Base-by-base conservation (phyloP, 2,797 vertebrate genomes). In the Pygocentrus nattereri region DNA sequence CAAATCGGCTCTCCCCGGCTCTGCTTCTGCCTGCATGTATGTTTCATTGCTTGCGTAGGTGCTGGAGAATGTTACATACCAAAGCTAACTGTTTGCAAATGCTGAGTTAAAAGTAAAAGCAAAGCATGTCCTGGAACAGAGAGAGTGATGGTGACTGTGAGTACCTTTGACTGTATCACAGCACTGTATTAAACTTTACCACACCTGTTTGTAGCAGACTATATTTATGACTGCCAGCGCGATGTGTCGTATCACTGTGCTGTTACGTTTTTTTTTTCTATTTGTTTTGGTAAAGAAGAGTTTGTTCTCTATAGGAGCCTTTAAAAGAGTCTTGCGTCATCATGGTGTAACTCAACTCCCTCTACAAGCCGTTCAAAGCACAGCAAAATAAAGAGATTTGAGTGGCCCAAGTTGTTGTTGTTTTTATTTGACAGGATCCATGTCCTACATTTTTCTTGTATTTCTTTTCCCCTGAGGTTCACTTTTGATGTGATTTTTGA, bases 21-120 rank as follows among this genome's bases (percentile, higher is more conserved):
- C 79, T 85, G 84, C 88, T 88, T 90, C 86, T 82, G 49, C 73
- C 64, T 79, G 84, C 90, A 90, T 90, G 88, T 87, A 85, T 82
- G 86, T 88, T 92, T 90, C 89, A 84, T 92, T 92, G 87, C 91
- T 91, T 83, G 89, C 92, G 89, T 81, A 84, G 77, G 87, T 87
- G 21, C 49, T 56, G 52, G 21, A 71, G 76, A 61, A 85, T 68
- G 70, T 75, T 82, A 47, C 49, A 30, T 47, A 31, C 50, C 44
- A 58, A 80, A 77, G 25, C 69, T 78, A 77, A 76, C 74, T 61
- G 59, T 31, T 62, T 31, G 21, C 23, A 27, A 16, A 49, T 19
- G 7, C 30, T 19, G 18, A 62, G 69, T 67, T 11, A 1, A 3
- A 59, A 76, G 68, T 11, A 1, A 3, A 59, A 76, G 68, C 64